Evolutionary conservation across 2,797 vertebrate genomes (phyloP), one percentile per base, ranked within the genome.

Genomic region (Poeciliopsis infans): DNA sequence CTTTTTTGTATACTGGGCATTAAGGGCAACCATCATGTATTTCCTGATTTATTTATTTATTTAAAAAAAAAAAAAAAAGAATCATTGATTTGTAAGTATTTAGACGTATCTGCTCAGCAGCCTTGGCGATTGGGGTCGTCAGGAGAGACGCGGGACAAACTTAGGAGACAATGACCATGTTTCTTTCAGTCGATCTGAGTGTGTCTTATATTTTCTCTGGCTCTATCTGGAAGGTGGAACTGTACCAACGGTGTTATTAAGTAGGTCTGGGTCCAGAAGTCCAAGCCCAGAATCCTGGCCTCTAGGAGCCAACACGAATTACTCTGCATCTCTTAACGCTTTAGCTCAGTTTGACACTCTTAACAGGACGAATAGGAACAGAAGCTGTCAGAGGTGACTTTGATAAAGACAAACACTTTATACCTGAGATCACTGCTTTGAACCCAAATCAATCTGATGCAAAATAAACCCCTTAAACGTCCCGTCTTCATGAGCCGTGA

Each of bases 231-330:
- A 90, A 90, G 81, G 43, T 80, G 76, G 82, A 77, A 86, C 91
- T 94, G 93, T 93, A 95, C 92, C 89, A 85, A 86, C 76, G 78
- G 84, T 86, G 89, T 95, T 94, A 94, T 92, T 90, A 84, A 83
- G 89, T 82, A 45, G 87, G 70, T 74, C 89, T 91, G 91, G 91
- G 88, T 88, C 82, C 20, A 7, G 25, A 57, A 77, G 85, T 72
- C 47, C 78, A 69, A 78, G 84, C 77, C 69, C 78, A 75, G 80
- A 82, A 75, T 71, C 70, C 75, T 43, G 83, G 82, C 82, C 83
- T 79, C 73, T 71, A 73, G 43, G 79, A 84, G 90, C 88, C 88
- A 92, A 83, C 77, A 53, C 85, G 77, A 86, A 23, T 68, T 68
- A 68, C 10, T 41, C 20, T 68, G 64, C 33, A 68, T 33, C 1